Base-by-base conservation (phyloP, 2,797 vertebrate genomes). In the Enteromius paludinosus region DNA sequence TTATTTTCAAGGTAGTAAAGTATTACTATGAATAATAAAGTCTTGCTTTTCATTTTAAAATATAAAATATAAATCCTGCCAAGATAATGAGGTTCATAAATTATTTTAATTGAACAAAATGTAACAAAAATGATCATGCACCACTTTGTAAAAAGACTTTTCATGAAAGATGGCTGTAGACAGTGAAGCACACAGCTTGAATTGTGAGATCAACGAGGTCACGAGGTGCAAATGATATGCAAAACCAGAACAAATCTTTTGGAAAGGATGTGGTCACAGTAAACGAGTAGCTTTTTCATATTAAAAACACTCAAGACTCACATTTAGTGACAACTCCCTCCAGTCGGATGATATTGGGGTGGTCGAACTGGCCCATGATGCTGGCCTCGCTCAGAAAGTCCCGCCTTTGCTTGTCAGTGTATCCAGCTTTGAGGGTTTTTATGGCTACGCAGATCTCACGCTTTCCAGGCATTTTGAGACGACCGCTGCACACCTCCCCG, bases 291-390 rank as follows among this genome's bases (percentile, higher is more conserved):
- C 64, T 79, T 12, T 14, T 41, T 79, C 64, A 18, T 33, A 68
- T 79, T 64, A n/a, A 18, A 70, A 18, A 76, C 12, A n/a, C n/a
- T 43, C 15, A 41, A 33, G 82, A 92, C 97, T 92, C 94, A 99
- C 98, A 98, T 96, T 97, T 97, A 5, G 97, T 99, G 88, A 99
- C 96, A 0, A 99, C 97, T 0, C 97, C 97, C 94, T 99, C 98
- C 90, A 99, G 93, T 87, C 97, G 95, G 92, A 99, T 98, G 90
- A 99, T 98, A 88, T 98, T 99, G 0, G 98, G 97, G 86, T 99
- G 97, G 92, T 99, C 98, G 89, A 99, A 99, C 87, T 99, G 98
- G 78, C 98, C 98, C 98, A 99, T 99, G 94, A 99, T 99, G 93
- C 97, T 98, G 81, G 98, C 98, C 91, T 99, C 98, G 0, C 97